Evolutionary conservation across 1,140 invertebrate genomes (phyloP).

Genomic region (Zaprionus ghesquierei): DNA sequence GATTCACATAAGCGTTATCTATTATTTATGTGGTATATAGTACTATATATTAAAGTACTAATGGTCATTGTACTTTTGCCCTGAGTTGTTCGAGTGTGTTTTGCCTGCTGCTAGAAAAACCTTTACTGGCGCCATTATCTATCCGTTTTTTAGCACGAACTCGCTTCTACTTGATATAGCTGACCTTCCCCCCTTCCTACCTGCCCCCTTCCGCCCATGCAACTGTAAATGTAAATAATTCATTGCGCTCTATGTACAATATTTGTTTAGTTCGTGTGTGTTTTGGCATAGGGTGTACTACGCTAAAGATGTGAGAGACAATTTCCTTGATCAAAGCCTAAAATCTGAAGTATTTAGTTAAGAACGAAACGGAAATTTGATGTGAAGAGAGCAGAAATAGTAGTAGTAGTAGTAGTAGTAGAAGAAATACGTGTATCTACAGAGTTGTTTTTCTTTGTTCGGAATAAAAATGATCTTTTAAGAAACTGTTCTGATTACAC

Average conservation of each 20-base stretch:
- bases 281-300: conserved; percentile 30
- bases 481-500: conserved; percentile 10
- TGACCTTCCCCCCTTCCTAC: neutral
- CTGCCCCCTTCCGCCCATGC: neutral
- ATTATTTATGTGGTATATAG: conserved; percentile 51
- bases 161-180: conserved; percentile 25
- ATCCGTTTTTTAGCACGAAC: neutral
- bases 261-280: conserved; percentile 9
- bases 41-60: conserved; percentile 74
- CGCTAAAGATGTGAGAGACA: conserved; percentile 1
- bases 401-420: neutral
- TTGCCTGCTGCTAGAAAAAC: conserved; percentile 39
- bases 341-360: neutral
- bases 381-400: conserved; percentile 19
- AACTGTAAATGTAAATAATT: conserved; percentile 8
- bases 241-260: conserved; percentile 34
- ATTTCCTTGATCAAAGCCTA: neutral
- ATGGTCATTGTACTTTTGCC: conserved; percentile 82
- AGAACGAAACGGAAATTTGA: neutral
- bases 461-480: conserved; percentile 9
- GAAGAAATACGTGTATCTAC: conserved; percentile 18
- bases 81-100: conserved; percentile 70
- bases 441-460: conserved; percentile 2
- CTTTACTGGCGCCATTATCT: conserved; percentile 57
- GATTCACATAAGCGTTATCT: conserved; percentile 31